Evolutionary conservation across 2,797 vertebrate genomes (phyloP).

Genomic region (Enteromius argenteus): DNA sequence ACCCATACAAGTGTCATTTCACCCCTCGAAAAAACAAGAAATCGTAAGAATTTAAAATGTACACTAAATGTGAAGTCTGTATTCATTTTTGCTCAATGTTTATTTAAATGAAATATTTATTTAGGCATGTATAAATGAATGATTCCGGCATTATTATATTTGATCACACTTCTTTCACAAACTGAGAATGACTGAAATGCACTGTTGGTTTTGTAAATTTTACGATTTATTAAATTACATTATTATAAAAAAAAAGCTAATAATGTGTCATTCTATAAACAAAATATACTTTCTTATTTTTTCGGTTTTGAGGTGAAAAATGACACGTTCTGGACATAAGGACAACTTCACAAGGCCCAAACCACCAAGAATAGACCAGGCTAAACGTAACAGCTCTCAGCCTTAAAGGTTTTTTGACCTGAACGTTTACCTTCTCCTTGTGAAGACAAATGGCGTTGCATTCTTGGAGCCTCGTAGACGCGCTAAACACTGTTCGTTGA

Average conservation of each 20-base stretch:
- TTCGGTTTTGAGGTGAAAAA: background rate
- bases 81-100: too few species aligned
- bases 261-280: background rate
- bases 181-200: background rate
- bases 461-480: constrained; percentile 82
- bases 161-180: background rate
- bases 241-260: background rate
- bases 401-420: background rate
- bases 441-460: constrained; percentile 91
- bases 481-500: constrained; percentile 86
- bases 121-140: background rate
- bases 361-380: background rate
- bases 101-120: background rate
- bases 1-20: background rate
- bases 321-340: too few species aligned
- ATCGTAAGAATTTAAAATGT: background rate
- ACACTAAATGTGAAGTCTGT: background rate
- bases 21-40: background rate
- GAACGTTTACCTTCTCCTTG: constrained; percentile 86
- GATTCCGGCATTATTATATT: background rate
- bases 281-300: background rate
- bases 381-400: background rate
- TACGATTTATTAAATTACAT: background rate
- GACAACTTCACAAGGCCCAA: background rate
- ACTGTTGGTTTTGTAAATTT: background rate